Percentiles rank a stretch among this genome's conserved stretches.
Conservation (phyloP, 2,888 invertebrate genomes). For the Tuberolachnus salignus region DNA sequence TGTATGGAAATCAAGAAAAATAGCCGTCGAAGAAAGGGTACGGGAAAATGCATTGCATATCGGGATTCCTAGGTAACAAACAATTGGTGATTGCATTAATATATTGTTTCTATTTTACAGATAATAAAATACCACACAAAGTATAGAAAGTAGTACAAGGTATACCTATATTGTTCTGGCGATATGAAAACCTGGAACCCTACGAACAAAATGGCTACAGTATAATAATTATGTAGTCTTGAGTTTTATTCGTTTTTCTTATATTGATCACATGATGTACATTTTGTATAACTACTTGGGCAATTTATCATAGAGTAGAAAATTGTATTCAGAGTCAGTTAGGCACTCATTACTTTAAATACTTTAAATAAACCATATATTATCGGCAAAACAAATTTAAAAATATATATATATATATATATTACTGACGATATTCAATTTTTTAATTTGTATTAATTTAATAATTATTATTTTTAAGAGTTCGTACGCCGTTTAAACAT, state of each 20-base stretch:
- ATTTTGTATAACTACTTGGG: not conserved
- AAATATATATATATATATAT: too few species aligned
- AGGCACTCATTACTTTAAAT: too few species aligned
- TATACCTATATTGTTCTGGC: too few species aligned
- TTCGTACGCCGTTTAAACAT: too few species aligned
- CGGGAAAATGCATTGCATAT: not conserved
- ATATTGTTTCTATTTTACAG: constrained; percentile 28
- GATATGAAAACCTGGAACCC: not conserved
- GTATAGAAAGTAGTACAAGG: constrained; percentile 24
- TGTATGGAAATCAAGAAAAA: constrained; percentile 92
- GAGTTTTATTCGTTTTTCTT: not conserved
- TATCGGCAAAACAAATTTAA: too few species aligned
- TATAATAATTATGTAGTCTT: not conserved
- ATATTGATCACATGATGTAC: not conserved
- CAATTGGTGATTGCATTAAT: not conserved
- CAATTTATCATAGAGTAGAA: constrained; percentile 20
- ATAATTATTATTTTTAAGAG: too few species aligned
- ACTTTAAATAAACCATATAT: too few species aligned
- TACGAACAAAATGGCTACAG: not conserved
- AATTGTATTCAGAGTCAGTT: too few species aligned
- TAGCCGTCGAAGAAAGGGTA: constrained; percentile 89
- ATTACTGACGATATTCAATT: too few species aligned
- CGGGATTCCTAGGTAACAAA: too few species aligned
- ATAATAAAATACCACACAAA: constrained; percentile 54
- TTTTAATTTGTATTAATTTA: too few species aligned